Base-by-base conservation (phyloP, 2,797 vertebrate species). In the Onychomys torridus region DNA sequence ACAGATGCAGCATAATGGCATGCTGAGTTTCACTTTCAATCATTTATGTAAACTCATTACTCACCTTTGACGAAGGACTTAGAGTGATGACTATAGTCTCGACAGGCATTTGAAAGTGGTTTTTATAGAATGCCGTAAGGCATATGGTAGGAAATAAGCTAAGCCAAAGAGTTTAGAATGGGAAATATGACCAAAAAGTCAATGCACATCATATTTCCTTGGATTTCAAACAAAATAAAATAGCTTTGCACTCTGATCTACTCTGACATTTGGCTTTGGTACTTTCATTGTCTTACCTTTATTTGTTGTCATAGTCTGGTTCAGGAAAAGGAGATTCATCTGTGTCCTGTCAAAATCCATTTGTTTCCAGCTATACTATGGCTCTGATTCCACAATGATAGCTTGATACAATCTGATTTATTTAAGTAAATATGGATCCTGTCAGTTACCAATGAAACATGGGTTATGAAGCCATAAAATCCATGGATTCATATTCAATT, bases 211-310 rank as follows among this genome's bases (percentile, higher is more conserved):
- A 40, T 40, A 71, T 86, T 92, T 95, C 75, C 90, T 49, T 55
- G 61, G 83, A 8, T 63, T 87, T 83, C 61, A 91, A 94, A 83
- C 57, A 93, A 92, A 92, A 84, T 69, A 77, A 90, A 89, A 90
- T 32, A 82, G n/a, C 78, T 92, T 88, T 90, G 49, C 6, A 23
- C 32, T 32, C 49, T 73, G 21, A 78, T 88, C 49, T 81, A 67
- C 25, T 55, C 95, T 92, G 85, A 89, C 82, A 91, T 95, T 96
- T 97, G 81, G 10, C 81, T 86, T 93, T 17, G 3, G 32, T 17
- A 52, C 27, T 94, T 93, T 93, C 65, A 84, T 94, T 95, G 91
- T 73, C 52, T 78, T 91, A 77, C 23, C 75, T 97, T 95, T 97
- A 85, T 97, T 97, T 89, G 77, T 89, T 89, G 94, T 94, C 52